These are phyloP conservation scores for Mizuhopecten yessoensis DNA, from an alignment of 1,140 invertebrate species.

Conservation along the genomic window DNA sequence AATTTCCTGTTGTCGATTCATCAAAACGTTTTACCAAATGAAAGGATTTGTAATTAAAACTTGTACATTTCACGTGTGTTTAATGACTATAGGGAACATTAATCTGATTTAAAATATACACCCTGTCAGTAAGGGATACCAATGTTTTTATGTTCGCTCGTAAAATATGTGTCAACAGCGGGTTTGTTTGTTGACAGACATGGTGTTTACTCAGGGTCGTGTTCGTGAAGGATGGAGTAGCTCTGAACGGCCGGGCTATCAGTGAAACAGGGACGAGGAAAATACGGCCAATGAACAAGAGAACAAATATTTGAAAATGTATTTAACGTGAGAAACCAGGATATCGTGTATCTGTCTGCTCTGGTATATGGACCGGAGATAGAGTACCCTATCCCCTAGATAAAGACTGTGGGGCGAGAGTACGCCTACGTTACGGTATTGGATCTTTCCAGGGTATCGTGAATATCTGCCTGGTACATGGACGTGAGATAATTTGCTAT, in stretches of 20 bases:
- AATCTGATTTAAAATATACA: not conserved
- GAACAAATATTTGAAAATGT: conserved; percentile 33
- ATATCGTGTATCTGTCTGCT: conserved; percentile 6
- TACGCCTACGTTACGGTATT: too few relatives aligned
- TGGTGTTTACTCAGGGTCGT: not conserved
- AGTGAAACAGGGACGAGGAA: not conserved
- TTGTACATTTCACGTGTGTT: not conserved
- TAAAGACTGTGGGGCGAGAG: not conserved
- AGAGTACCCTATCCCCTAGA: not conserved
- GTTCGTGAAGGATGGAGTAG: not conserved
- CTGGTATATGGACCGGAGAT: not conserved
- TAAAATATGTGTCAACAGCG: conserved; percentile 22
- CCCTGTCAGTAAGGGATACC: conserved; percentile 7
- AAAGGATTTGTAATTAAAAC: not conserved
- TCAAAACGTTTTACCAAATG: not conserved
- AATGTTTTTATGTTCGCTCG: conserved; percentile 32
- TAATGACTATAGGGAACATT: not conserved
- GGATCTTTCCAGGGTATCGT: too few relatives aligned
- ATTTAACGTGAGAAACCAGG: not conserved
- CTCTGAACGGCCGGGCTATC: not conserved
- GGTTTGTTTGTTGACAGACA: conserved; percentile 24
- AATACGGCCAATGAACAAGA: not conserved
- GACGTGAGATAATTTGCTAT: too few relatives aligned
- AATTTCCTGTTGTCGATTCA: not conserved
- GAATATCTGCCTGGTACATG: too few relatives aligned